Evolutionary conservation across 2,797 vertebrate genomes (phyloP), one percentile per base, ranked within the genome.

Genomic region (Otus scops): DNA sequence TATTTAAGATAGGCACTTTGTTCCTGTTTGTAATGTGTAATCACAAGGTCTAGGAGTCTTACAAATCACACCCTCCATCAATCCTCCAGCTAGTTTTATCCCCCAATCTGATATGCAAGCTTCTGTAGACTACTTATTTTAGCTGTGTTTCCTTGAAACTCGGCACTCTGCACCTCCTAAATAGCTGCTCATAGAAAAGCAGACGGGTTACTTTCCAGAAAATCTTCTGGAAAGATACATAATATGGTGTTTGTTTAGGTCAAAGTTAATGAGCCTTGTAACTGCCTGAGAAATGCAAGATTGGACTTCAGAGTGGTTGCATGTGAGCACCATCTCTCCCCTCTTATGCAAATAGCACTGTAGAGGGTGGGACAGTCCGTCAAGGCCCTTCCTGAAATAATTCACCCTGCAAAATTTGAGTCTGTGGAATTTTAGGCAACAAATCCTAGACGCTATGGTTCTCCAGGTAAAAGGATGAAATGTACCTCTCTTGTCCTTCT

Each of bases 261-360:
- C 34, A 48, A 27, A 59, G 50, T 63, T 73, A 69, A 13, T 10
- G 69, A 81, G 22, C 69, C 36, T 54, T 78, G 24, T 54, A 59
- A 50, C 24, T 85, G 87, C 30, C 47, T 1, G 2, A 53, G 65
- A 83, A 81, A 63, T 26, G 43, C 18, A 36, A 27, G 59, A 9
- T 0, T 63, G 41, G 73, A n/a, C 79, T 88, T 60, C 0, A 36
- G 59, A 41, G 61, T 7, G 7, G 38, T 30, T 2, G 0, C 36
- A 11, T 1, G 1, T 50, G 17, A 41, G 38, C 38, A 50, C 34
- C 14, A 4, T 61, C 47, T 75, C 50, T 63, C 20, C 28, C 16
- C 22, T 73, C 7, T 13, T 11, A 21, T 0, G 6, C 28, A 64
- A n/a, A 34, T 1, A 8, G 17, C 59, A 2, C 67, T 36, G 20